Conservation (phyloP, 2,113 vertebrate species). For the Dermatemys mawii region DNA sequence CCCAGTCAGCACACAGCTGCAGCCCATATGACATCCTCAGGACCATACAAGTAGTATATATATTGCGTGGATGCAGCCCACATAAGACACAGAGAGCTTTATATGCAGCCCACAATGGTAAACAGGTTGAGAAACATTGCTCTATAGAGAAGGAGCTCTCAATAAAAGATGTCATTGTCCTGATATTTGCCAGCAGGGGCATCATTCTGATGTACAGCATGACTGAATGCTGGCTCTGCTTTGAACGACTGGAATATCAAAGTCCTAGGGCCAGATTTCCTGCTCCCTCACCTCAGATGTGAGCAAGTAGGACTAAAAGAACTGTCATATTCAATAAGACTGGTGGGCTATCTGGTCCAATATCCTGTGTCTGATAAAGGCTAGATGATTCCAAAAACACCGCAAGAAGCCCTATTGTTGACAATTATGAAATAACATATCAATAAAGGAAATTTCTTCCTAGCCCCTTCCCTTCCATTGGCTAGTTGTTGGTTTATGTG, state of each 20-base stretch:
- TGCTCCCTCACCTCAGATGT: not conserved
- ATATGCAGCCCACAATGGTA: too few relatives aligned
- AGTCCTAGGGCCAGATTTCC: not conserved
- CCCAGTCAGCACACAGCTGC: too few relatives aligned
- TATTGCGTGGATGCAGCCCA: too few relatives aligned
- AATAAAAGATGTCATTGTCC: not conserved
- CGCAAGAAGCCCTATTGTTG: not conserved
- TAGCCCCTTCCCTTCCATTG: not conserved
- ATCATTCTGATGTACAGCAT: not conserved
- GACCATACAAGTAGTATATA: too few relatives aligned
- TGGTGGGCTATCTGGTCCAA: fast-evolving
- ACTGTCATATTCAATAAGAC: not conserved
- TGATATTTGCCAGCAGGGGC: not conserved
- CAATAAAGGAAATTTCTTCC: not conserved
- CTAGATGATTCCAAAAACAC: not conserved
- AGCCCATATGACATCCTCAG: too few relatives aligned
- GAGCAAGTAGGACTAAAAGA: fast-evolving
- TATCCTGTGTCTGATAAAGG: not conserved
- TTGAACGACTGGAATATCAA: not conserved
- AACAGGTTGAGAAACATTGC: too few relatives aligned
- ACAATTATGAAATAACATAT: not conserved
- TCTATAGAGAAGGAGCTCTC: not conserved
- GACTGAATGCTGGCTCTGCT: not conserved
- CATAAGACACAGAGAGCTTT: too few relatives aligned
- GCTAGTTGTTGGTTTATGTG: not conserved